Conservation (phyloP, 2,888 invertebrate genomes). For the Mayetiola destructor region DNA sequence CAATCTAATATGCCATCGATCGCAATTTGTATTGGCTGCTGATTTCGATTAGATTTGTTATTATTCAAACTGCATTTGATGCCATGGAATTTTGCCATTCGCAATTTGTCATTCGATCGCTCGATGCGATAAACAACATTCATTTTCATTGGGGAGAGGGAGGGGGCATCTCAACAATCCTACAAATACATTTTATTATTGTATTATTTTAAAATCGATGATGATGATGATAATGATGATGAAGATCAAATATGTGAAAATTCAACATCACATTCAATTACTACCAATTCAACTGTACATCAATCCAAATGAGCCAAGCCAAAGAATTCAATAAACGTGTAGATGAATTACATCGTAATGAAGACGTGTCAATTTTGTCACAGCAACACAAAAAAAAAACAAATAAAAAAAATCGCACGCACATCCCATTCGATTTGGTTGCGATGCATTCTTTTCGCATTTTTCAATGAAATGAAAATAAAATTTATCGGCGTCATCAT, state of each 20-base stretch:
- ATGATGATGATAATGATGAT: neutral
- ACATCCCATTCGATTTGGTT: neutral
- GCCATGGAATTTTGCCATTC: neutral
- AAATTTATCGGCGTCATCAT: too few species aligned
- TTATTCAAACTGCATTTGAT: conserved; percentile 7
- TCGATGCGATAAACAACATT: too few species aligned
- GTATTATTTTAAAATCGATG: too few species aligned
- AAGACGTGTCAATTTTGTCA: conserved; percentile 9
- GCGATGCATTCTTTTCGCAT: too few species aligned
- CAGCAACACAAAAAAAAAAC: too few species aligned
- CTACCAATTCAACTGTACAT: neutral
- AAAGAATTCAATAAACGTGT: conserved; percentile 5
- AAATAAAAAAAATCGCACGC: too few species aligned
- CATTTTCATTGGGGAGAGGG: neutral
- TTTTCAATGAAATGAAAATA: too few species aligned
- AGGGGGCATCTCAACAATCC: too few species aligned
- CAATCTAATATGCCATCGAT: conserved; percentile 8
- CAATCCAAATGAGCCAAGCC: neutral
- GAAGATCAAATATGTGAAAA: conserved; percentile 1
- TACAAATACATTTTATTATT: too few species aligned
- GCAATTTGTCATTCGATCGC: conserved; percentile 7
- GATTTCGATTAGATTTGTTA: conserved; percentile 12
- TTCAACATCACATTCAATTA: conserved; percentile 5
- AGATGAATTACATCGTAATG: conserved; percentile 11
- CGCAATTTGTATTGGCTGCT: conserved; percentile 12